These are phyloP conservation scores for Temnothorax unifasciatus DNA, from an alignment of 2,888 invertebrate species.

Conservation along the genomic window DNA sequence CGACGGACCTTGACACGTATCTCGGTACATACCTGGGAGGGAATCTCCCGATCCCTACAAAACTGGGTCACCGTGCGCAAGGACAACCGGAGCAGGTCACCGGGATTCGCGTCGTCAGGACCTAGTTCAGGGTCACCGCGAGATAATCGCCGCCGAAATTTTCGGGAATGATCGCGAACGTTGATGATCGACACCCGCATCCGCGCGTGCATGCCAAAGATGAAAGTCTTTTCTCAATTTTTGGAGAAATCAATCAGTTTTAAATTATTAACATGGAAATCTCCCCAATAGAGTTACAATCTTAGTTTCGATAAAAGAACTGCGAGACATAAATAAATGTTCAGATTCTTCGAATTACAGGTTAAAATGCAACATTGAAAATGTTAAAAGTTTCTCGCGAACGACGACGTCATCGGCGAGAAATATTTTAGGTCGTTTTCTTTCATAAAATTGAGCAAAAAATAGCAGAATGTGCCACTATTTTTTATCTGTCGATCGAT, in stretches of 20 bases:
- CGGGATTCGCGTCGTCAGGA: conserved; percentile 74
- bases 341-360: neutral
- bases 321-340: neutral
- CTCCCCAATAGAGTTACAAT: neutral
- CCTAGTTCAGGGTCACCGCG: conserved; percentile 74
- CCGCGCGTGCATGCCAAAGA: neutral
- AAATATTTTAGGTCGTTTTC: neutral
- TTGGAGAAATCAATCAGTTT: neutral
- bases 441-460: neutral
- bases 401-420: neutral
- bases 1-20: conserved; percentile 82
- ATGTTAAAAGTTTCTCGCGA: neutral
- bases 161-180: neutral
- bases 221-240: neutral
- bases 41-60: conserved; percentile 75
- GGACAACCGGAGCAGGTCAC: conserved; percentile 83
- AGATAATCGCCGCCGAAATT: conserved; percentile 41
- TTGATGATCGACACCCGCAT: neutral
- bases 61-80: conserved; percentile 84
- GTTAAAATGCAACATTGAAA: neutral
- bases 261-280: neutral
- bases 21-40: conserved; percentile 73
- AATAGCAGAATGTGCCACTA: neutral
- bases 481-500: neutral
- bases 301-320: neutral